Conservation (phyloP, 2,797 vertebrate species). For the Choloepus didactylus region DNA sequence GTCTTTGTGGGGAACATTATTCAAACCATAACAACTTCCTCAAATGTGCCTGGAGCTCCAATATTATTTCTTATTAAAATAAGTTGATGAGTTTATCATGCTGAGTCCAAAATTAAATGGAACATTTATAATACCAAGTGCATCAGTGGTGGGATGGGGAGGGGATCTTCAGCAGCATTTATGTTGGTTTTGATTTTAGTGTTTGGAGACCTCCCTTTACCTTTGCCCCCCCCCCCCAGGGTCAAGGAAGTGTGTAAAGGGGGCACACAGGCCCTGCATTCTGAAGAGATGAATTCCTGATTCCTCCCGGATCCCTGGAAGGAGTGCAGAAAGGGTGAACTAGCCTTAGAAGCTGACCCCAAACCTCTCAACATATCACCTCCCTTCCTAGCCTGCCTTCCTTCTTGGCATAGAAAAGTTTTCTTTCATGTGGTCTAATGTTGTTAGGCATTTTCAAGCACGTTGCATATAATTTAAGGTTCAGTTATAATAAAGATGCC, state of each 20-base stretch:
- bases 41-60: background rate
- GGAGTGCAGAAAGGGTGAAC: background rate
- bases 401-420: background rate
- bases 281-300: background rate
- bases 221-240: too few relatives aligned
- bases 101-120: background rate
- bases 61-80: background rate
- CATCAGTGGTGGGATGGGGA: background rate
- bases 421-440: background rate
- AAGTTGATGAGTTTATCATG: background rate
- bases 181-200: background rate
- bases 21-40: background rate
- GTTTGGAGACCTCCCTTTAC: background rate
- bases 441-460: background rate
- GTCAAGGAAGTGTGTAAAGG: background rate
- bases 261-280: rapidly evolving
- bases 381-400: background rate
- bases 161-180: background rate
- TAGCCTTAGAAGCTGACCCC: too few relatives aligned
- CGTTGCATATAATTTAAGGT: background rate
- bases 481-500: background rate
- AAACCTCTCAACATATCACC: background rate
- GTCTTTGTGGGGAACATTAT: too few relatives aligned
- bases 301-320: background rate
- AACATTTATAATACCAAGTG: background rate